Base-by-base conservation (phyloP, 2,797 vertebrate genomes). In the Amniataba percoides region DNA sequence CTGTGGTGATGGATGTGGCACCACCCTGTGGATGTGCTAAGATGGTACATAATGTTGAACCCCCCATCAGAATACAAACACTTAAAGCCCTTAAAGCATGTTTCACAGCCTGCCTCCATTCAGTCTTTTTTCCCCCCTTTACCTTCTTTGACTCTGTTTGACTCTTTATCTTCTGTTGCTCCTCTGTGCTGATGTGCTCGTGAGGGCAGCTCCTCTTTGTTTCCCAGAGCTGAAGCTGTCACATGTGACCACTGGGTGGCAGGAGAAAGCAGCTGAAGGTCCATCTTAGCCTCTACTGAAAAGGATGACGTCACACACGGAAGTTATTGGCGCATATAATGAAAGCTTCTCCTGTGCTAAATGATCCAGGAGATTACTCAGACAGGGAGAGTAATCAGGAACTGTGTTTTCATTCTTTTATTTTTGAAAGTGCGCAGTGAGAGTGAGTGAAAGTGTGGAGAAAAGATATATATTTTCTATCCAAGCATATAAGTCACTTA, bases 221-320 rank as follows among this genome's bases (percentile, higher is more conserved):
- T 66, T 74, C 59, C 46, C 1, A 1, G 9, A 8, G 0, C 23
- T 71, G 77, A 56, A 68, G 34, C 0, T 76, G 60, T 16, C 18
- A 7, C n/a, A 0, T 61, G 21, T 57, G 0, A 19, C 86, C 92
- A 89, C 86, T 48, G 23, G 91, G 82, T 80, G 90, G 84, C 89
- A 89, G 88, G 1, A 85, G 71, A 71, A 55, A 74, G 64, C 85
- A 48, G 31, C 55, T 40, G 19, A 62, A 67, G 34, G n/a, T 43
- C n/a, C 8, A 12, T 12, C 16, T 40, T 3, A 39, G 12, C 23
- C 60, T n/a, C 25, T 6, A 25, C 21, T 27, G 40, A 74, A 70
- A 80, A 59, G n/a, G 23, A 87, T 90, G 82, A 91, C 80, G 4
- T 93, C 85, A 91, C 67, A 40, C 74, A 11, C 12, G 23, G 53